A percentile compares a stretch with the other conserved stretches of the same genome.
Conservation (phyloP, 2,113 vertebrate genomes). For the Sinocyclocheilus grahami region DNA sequence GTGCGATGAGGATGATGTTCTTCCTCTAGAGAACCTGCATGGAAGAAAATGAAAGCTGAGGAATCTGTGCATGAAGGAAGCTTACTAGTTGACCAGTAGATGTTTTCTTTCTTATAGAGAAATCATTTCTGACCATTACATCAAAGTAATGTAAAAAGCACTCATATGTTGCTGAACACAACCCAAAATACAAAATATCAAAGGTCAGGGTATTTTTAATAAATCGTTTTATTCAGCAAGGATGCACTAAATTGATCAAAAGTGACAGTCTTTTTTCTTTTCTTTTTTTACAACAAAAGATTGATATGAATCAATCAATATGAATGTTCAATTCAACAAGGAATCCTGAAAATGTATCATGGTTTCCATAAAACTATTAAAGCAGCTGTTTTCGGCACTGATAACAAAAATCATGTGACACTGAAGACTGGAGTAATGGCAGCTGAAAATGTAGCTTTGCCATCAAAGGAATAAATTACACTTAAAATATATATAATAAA, state of each 20-base stretch:
- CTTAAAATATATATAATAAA: not conserved
- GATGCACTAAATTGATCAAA: not conserved
- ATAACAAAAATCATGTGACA: not conserved
- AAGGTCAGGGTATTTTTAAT: no score
- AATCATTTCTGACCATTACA: no score
- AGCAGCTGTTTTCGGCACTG: not conserved
- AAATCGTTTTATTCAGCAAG: not conserved
- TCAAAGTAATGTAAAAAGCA: not conserved
- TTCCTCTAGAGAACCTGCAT: conserved; percentile 87
- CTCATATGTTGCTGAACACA: not conserved
- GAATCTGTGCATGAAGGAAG: not conserved
- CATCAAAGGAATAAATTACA: not conserved
- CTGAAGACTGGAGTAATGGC: no score
- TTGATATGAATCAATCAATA: no score
- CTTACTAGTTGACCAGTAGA: not conserved
- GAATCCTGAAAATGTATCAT: not conserved
- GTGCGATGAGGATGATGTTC: conserved; percentile 81
- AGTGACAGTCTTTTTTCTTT: no score
- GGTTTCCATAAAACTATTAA: not conserved
- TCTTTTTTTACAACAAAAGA: no score
- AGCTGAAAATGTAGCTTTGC: not conserved
- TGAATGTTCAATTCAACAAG: not conserved
- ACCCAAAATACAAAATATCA: no score
- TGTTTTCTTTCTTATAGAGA: not conserved
- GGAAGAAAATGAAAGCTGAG: not conserved